Evolutionary conservation across 2,888 invertebrate species (phyloP).

Genomic region (Cremastobaeus sp.): DNA sequence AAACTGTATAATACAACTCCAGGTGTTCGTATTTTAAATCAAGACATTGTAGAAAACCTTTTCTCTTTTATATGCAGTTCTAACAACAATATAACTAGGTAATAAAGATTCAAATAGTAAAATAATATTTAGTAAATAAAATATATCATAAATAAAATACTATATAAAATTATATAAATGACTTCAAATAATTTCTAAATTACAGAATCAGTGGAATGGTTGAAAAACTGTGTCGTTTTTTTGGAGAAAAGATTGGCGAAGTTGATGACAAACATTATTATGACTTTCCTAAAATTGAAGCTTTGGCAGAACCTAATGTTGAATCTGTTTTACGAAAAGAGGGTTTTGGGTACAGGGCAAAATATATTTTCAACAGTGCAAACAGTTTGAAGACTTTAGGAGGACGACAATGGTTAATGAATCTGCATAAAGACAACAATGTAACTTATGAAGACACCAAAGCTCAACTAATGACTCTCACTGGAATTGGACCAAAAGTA

Average conservation of each 20-base stretch:
- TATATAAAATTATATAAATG: background rate
- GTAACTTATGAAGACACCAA: constrained; percentile 87
- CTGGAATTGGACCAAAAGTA: constrained; percentile 97
- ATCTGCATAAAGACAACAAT: constrained; percentile 80
- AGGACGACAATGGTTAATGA: constrained; percentile 85
- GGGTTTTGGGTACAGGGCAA: constrained; percentile 93
- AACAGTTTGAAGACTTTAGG: constrained; percentile 84
- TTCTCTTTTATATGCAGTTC: constrained; percentile 98
- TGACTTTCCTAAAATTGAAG: constrained; percentile 88
- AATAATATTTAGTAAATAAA: constrained; percentile 1
- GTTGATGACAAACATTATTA: constrained; percentile 84
- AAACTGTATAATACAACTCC: constrained; percentile 84
- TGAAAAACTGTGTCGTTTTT: constrained; percentile 89
- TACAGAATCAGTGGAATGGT: constrained; percentile 93
- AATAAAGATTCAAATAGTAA: constrained; percentile 56
- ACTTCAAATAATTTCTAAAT: too few relatives aligned
- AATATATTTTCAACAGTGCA: constrained; percentile 89
- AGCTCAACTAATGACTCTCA: constrained; percentile 85
- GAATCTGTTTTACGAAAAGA: constrained; percentile 85
- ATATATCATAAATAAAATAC: background rate
- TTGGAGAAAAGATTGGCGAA: constrained; percentile 87
- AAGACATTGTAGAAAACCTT: constrained; percentile 94
- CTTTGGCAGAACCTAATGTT: constrained; percentile 82
- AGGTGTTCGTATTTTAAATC: constrained; percentile 93
- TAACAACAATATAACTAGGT: constrained; percentile 96